Percentiles rank a stretch among this genome's conserved stretches.
These are phyloP conservation scores for Gerris buenoi DNA, from an alignment of 1,140 invertebrate genomes.

Conservation along the genomic window DNA sequence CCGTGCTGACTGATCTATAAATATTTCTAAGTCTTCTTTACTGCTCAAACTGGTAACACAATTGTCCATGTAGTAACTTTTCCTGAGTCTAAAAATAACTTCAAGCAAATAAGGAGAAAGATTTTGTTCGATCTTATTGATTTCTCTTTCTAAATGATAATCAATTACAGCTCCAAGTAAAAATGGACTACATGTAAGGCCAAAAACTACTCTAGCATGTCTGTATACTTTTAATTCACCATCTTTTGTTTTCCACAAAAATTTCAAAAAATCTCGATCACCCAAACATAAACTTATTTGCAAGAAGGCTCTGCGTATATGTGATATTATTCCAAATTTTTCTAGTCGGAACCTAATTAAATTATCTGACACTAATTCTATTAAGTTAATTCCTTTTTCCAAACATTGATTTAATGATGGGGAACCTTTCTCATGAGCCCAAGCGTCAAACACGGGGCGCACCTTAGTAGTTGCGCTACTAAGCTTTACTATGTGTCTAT, in stretches of 20 bases:
- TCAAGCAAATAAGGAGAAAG: not conserved
- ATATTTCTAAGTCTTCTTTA: not conserved
- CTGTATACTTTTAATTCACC: not conserved
- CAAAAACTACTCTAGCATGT: not conserved
- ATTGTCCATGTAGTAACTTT: not conserved
- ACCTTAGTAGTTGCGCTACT: slow-evolving; percentile 21
- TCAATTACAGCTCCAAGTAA: not conserved
- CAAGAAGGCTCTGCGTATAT: not conserved
- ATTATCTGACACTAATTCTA: slow-evolving; percentile 28
- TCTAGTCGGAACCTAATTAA: slow-evolving; percentile 28
- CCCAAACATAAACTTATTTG: not conserved
- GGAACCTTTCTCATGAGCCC: slow-evolving; percentile 16
- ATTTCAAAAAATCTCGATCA: not conserved
- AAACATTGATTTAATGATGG: slow-evolving; percentile 29
- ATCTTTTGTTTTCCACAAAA: not conserved
- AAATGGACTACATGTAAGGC: not conserved
- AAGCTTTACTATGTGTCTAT: slow-evolving; percentile 25
- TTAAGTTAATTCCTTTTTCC: slow-evolving; percentile 27
- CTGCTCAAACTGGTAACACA: not conserved
- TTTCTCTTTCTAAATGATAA: not conserved
- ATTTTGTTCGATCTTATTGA: not conserved
- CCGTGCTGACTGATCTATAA: not conserved
- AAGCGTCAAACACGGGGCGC: slow-evolving; percentile 27
- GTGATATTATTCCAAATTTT: slow-evolving; percentile 23
- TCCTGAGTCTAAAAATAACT: not conserved